Evolutionary conservation across 2,888 invertebrate species (phyloP), one percentile per base, ranked within the genome.

Genomic region (Tinea pellionella): DNA sequence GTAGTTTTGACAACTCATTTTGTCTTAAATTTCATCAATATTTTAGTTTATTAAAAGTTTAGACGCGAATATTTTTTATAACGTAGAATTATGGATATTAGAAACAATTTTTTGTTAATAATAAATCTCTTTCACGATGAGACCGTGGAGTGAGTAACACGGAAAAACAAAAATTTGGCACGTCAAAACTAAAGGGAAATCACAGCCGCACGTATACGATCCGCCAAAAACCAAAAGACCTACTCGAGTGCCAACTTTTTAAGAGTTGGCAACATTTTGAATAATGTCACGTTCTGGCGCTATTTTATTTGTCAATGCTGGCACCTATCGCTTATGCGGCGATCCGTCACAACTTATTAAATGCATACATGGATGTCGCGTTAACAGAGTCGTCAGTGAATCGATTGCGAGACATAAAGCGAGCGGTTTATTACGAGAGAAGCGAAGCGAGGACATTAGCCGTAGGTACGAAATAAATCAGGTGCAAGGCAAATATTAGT

Each of bases 401-500:
- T 32, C 32, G 30, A 16, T 32, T 2, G 29, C 3, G 64, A 64
- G 64, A 68, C 67, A 68, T 83, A 82, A 83, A 80, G 61, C 64
- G 65, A 63, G 63, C 66, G 67, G 65, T 80, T 84, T 81, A 83
- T 72, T 77, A 74, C 66, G 65, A 69, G 68, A 62, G 62, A 64
- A 64, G 66, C 64, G 68, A 66, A n/a, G n/a, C 68, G 62, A 62
- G 60, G 29, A 53, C 64, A 62, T 63, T 65, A 63, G 64, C 68
- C 67, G 65, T 69, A 68, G 71, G 68, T 70, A 70, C 67, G 61
- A 66, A 66, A 76, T 83, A 81, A 82, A 82, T 84, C 81, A 83
- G 76, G 69, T 70, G 70, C 69, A 72, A 70, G 73, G 70, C 78
- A 77, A 78, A 79, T 78, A 80, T 79, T 73, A 77, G 72, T 77